Evolutionary conservation across 2,888 invertebrate genomes (phyloP).

Genomic region (Bimastos eiseni): DNA sequence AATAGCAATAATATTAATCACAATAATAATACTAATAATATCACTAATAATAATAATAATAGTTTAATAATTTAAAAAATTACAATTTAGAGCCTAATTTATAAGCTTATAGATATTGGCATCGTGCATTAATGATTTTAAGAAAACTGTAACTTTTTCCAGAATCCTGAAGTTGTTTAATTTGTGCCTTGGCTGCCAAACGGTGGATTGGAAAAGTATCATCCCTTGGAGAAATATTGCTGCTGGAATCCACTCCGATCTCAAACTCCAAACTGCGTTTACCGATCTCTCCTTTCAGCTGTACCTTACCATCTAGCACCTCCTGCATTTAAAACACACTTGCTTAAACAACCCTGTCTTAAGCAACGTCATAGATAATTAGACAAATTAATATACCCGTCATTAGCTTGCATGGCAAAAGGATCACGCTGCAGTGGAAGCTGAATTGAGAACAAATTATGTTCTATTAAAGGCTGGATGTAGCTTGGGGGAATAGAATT

Average conservation of each 20-base stretch:
- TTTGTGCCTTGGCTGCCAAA: conserved; percentile 38
- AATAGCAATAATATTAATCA: too few species aligned
- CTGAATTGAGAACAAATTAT: too few species aligned
- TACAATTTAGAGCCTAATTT: too few species aligned
- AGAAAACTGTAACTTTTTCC: conserved; percentile 31
- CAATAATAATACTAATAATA: too few species aligned
- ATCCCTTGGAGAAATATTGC: neutral
- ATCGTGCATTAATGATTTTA: neutral
- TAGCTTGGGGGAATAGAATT: too few species aligned
- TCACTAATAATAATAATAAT: too few species aligned
- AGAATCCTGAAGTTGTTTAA: conserved; percentile 32
- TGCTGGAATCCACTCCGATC: conserved; percentile 17
- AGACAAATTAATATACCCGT: too few species aligned
- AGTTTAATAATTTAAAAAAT: too few species aligned
- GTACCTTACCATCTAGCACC: conserved; percentile 22
- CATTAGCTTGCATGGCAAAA: too few species aligned
- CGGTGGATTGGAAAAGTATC: conserved; percentile 34
- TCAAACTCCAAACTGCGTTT: conserved; percentile 26
- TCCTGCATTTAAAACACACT: neutral
- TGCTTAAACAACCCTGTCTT: neutral
- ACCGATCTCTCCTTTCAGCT: conserved; percentile 19
- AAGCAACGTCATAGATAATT: too few species aligned
- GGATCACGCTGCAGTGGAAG: too few species aligned
- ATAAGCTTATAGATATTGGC: neutral
- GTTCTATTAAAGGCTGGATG: too few species aligned